Conservation (phyloP, 2,113 vertebrate species). For the Sminthopsis crassicaudata region DNA sequence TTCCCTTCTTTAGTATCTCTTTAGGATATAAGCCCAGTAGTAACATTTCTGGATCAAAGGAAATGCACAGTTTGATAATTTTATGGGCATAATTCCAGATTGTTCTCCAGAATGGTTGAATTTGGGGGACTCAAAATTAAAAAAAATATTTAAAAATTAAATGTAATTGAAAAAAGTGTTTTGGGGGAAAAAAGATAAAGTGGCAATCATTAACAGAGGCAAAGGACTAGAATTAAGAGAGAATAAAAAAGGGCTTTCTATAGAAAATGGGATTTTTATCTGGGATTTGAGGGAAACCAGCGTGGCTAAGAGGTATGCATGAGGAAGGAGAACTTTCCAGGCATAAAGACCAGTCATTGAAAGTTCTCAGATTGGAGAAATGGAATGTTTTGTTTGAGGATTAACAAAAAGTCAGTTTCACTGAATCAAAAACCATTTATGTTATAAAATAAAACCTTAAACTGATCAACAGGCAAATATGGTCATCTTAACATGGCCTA, state of each 20-base stretch:
- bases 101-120: too few relatives aligned
- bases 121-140: too few relatives aligned
- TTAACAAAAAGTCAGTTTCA: neutral
- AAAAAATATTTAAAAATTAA: too few relatives aligned
- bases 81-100: too few relatives aligned
- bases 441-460: neutral
- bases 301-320: neutral
- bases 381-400: neutral
- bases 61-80: too few relatives aligned
- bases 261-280: neutral
- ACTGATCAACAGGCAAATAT: neutral
- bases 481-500: conserved; percentile 8
- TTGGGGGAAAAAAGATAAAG: neutral
- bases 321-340: neutral
- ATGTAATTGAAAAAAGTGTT: too few relatives aligned
- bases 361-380: neutral
- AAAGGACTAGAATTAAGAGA: neutral
- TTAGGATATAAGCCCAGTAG: too few relatives aligned
- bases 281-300: neutral
- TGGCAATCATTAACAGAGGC: neutral
- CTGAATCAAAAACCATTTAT: neutral
- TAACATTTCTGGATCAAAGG: too few relatives aligned
- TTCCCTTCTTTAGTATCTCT: too few relatives aligned
- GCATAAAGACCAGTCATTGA: neutral
- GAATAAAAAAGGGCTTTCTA: neutral